These are phyloP conservation scores for Trididemnum miniatum DNA, from an alignment of 23 tunicate genomes.

Conservation along the genomic window DNA sequence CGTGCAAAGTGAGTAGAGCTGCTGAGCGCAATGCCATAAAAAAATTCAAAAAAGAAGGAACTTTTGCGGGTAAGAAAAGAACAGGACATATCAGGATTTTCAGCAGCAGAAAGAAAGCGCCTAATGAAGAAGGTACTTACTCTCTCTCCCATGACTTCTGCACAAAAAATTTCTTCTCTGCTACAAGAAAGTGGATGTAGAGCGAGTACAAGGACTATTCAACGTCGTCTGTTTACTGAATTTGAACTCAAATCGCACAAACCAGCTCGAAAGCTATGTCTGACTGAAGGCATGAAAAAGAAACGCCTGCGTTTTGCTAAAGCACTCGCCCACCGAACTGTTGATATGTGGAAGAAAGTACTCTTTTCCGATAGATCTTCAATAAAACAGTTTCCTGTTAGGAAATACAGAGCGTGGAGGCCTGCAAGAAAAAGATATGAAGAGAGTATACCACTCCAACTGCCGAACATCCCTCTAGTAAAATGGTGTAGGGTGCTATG, in stretches of 20 bases:
- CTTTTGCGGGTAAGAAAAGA: too few relatives aligned
- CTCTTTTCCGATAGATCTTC: slow-evolving; percentile 20
- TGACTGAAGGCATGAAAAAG: slow-evolving; percentile 16
- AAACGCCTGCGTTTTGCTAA: slow-evolving; percentile 16
- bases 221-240: slow-evolving; percentile 21
- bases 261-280: slow-evolving; percentile 23
- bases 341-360: slow-evolving; percentile 16
- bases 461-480: not conserved
- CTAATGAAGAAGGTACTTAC: too few relatives aligned
- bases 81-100: too few relatives aligned
- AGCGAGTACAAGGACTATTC: slow-evolving; percentile 23
- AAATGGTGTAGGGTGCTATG: slow-evolving; percentile 23
- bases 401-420: slow-evolving; percentile 21
- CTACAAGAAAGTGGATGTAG: too few relatives aligned
- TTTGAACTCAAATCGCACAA: slow-evolving; percentile 10
- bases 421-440: slow-evolving; percentile 30
- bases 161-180: too few relatives aligned
- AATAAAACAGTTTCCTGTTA: slow-evolving; percentile 23
- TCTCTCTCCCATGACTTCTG: too few relatives aligned
- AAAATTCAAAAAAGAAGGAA: too few relatives aligned
- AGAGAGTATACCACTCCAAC: slow-evolving; percentile 10
- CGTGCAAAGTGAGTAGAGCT: too few relatives aligned
- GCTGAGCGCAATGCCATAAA: too few relatives aligned
- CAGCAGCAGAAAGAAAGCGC: too few relatives aligned
- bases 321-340: not conserved